These are phyloP conservation scores for Brachyhypopomus gauderio DNA, from an alignment of 2,113 vertebrate species.

Conservation along the genomic window DNA sequence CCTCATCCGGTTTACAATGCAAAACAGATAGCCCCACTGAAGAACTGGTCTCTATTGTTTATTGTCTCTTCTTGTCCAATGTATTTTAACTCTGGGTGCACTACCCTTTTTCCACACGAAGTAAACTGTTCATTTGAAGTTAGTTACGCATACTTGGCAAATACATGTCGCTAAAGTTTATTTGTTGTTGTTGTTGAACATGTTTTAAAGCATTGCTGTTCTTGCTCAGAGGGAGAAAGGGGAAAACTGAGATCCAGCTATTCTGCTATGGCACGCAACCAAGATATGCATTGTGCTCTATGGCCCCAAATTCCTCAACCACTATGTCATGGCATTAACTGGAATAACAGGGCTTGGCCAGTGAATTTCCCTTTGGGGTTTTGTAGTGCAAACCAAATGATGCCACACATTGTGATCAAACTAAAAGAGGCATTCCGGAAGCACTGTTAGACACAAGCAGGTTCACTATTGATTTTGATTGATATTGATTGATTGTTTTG, in stretches of 20 bases:
- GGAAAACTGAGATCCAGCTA: slow-evolving; percentile 4
- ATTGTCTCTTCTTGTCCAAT: background rate
- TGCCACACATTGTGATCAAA: background rate
- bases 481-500: too few relatives aligned
- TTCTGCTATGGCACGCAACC: slow-evolving; percentile 18
- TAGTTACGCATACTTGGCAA: background rate
- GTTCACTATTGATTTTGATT: background rate
- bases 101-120: background rate
- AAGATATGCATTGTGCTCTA: slow-evolving; percentile 24
- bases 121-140: background rate
- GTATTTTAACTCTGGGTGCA: background rate
- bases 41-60: background rate
- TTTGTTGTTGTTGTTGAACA: background rate
- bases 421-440: background rate
- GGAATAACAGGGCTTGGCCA: slow-evolving; percentile 38
- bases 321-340: slow-evolving; percentile 40
- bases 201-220: slow-evolving; percentile 3
- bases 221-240: background rate
- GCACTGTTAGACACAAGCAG: background rate
- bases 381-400: slow-evolving; percentile 12
- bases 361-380: slow-evolving; percentile 15
- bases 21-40: background rate
- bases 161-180: background rate
- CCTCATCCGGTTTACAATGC: background rate
- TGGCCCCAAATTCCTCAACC: slow-evolving; percentile 36